These are phyloP conservation scores for Psilopsiagon aurifrons DNA, from an alignment of 2,113 vertebrate genomes.

Conservation along the genomic window DNA sequence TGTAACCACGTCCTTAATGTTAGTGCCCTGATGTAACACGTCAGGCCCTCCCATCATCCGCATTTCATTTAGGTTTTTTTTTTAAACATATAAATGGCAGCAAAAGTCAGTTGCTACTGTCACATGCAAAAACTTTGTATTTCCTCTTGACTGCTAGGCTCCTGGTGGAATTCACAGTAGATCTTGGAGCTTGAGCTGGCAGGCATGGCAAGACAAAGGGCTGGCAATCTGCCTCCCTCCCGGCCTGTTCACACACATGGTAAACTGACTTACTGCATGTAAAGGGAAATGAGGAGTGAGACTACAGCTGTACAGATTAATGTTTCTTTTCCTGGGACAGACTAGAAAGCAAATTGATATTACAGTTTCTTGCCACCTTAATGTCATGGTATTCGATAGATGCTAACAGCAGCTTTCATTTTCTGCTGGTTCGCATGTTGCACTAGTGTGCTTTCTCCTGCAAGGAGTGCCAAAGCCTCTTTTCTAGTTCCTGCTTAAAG, in stretches of 20 bases:
- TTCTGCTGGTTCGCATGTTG: not conserved
- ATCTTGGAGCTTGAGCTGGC: not conserved
- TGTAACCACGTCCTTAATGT: not conserved
- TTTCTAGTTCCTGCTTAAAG: not conserved
- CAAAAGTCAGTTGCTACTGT: not conserved
- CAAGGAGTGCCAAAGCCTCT: not conserved
- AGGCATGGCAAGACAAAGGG: not conserved
- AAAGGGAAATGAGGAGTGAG: not conserved
- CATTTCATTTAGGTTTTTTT: not conserved
- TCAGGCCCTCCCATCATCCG: not conserved
- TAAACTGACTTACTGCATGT: not conserved
- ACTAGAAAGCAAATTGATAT: not conserved
- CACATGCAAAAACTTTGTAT: not conserved
- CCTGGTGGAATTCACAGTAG: not conserved
- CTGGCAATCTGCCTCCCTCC: not conserved
- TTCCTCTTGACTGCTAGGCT: not conserved
- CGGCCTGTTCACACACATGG: accelerated
- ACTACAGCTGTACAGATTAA: not conserved
- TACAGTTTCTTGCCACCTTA: not conserved
- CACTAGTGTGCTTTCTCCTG: not conserved
- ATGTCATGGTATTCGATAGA: not conserved
- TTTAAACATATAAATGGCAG: not conserved
- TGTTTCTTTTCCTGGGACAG: not conserved
- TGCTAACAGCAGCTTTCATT: not conserved
- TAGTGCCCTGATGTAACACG: not conserved